Evolutionary conservation across 2,888 invertebrate genomes (phyloP), one percentile per base, ranked within the genome.

Genomic region (Calliopum simillimum): DNA sequence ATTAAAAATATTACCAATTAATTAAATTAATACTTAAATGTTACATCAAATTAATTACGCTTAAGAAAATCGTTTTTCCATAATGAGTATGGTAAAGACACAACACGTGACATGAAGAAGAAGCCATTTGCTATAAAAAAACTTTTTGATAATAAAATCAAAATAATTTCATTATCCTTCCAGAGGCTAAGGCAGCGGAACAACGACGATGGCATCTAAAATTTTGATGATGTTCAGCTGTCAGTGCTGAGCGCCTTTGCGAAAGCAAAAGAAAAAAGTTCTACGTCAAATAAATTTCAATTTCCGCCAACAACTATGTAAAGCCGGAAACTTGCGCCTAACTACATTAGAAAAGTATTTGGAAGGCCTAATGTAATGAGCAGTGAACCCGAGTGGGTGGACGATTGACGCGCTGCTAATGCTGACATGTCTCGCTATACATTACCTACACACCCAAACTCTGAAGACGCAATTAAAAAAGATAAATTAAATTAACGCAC

Each of bases 111-210:
- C 33, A 33, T 53, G n/a, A 53, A 33, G 33, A 8, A 33, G 8
- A 8, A 33, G 43, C 16, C 43, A 14, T 33, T n/a, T n/a, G 21
- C 61, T 3, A 14, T 8, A 16, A 43, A 46, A 47, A 41, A 55
- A 21, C 56, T 65, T 55, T 14, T 55, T 21, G 23, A 55, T 67
- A 67, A 67, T 67, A 16, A 67, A 67, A 67, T 67, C 47, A 56
- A 67, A 67, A 55, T 67, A 67, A 67, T 67, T 67, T 58, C 56
- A 58, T 67, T 67, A 67, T 44, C 58, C n/a, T 19, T 33, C 33
- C 4, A 58, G 41, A 55, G 41, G 51, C 41, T 2, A 33, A 33
- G 33, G 33, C 8, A 33, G 1, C 55, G 55, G 2, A 5, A 21
- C 23, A 2, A 8, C 33, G 33, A 33, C 33, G 33, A 1, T 33